phyloP scores from a whole-genome alignment of 2,113 vertebrate genomes.

The Neolamprologus sp. region DNA sequence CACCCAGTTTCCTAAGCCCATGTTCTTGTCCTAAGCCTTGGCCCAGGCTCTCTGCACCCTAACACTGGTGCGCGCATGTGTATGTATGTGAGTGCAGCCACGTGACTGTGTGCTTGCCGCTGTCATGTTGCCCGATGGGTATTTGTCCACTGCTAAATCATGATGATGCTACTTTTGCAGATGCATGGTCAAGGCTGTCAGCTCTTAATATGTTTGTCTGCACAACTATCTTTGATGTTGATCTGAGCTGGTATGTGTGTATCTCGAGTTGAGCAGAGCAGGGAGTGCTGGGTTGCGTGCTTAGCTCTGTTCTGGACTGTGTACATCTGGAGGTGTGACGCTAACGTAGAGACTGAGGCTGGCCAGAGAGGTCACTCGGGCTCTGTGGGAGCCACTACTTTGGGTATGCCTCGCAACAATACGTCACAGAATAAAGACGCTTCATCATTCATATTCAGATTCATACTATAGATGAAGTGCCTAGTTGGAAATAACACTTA shows the following conservation, averaged over 20 bases:
- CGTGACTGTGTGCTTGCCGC: background rate
- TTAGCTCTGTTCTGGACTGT: conserved; percentile 19
- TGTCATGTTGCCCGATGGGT: background rate
- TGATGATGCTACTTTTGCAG: conserved; percentile 35
- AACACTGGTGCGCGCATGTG: background rate
- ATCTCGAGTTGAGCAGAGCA: conserved; percentile 37
- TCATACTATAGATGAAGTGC: background rate
- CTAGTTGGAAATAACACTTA: background rate
- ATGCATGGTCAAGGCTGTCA: conserved; percentile 47
- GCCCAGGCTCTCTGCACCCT: conserved; percentile 19
- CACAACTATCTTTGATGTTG: conserved; percentile 41
- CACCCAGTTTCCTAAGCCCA: conserved; percentile 27
- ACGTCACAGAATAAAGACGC: background rate
- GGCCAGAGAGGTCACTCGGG: conserved; percentile 42
- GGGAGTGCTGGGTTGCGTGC: conserved; percentile 28
- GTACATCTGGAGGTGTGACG: conserved; percentile 9
- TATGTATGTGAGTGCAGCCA: background rate
- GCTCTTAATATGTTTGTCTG: conserved; percentile 48
- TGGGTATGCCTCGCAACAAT: background rate
- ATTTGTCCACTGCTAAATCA: conserved; percentile 7
- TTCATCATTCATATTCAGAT: background rate
- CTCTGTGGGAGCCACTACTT: background rate
- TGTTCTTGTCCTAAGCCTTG: conserved; percentile 20
- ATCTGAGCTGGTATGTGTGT: conserved; percentile 46
- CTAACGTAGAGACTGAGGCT: conserved; percentile 7